Evolutionary conservation across 2,113 vertebrate genomes (phyloP), one percentile per base, ranked within the genome.

Genomic region (Sigmodon hispidus): DNA sequence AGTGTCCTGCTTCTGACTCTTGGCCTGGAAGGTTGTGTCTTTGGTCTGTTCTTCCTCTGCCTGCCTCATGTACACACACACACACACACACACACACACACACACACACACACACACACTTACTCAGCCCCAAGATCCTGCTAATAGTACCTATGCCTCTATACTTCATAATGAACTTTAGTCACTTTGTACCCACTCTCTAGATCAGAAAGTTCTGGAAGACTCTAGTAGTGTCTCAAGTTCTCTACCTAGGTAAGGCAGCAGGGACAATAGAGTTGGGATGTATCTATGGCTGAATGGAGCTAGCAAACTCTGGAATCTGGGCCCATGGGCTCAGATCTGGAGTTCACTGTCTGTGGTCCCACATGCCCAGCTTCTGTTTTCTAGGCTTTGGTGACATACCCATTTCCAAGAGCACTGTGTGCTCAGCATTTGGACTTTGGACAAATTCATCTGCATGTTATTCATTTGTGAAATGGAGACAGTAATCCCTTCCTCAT

Each of bases 61-160:
- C 61, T 76, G 59, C 43, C 70, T 63, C 19, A 8, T 4, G 1
- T 43, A 75, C 40, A 26, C 69, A 40, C 36, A 40, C 19, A 8
- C 19, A 40, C 70, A 72, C 3, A 26, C 72, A 26, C 21, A 73
- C 22, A 72, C 3, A 72, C 69, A 40, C n/a, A 40, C 70, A 43
- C n/a, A 43, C 21, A 24, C n/a, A 36, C 67, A 36, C 13, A 69
- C 67, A 69, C 65, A 36, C 67, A 59, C 57, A 67, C 31, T n/a
- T n/a, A 67, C 15, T 65, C 63, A 73, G 69, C 36, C 69, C 40
- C 59, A 79, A 87, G 90, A 79, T 29, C 48, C 79, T 84, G 36
- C 29, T 65, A 8, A 31, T 29, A 70, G 17, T 59, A 7, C 19
- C 0, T n/a, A 21, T 34, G 61, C 36, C n/a, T n/a, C 40, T 36